Conservation (phyloP, 2,113 vertebrate genomes). For the Oplegnathus fasciatus region DNA sequence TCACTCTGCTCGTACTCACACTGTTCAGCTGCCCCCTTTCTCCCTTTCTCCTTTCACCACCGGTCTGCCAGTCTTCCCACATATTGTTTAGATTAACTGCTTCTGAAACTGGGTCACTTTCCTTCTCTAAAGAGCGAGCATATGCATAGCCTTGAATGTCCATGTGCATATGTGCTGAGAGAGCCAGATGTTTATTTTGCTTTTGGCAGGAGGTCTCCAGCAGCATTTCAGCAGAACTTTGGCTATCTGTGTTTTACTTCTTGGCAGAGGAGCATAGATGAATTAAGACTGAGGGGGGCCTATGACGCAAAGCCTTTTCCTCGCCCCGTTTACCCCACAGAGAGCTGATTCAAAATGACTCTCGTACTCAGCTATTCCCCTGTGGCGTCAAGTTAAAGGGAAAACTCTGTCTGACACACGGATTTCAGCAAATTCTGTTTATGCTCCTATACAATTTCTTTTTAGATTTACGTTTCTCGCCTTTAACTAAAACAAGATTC, state of each 20-base stretch:
- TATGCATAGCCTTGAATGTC: conserved; percentile 7
- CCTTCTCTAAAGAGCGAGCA: conserved; percentile 10
- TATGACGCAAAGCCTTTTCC: conserved; percentile 4
- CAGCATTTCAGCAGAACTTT: conserved; percentile 59
- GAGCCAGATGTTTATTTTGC: conserved; percentile 61
- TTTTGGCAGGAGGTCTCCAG: conserved; percentile 47
- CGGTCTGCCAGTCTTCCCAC: conserved; percentile 6
- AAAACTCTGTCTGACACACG: background rate
- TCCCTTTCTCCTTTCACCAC: background rate
- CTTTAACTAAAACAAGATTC: background rate
- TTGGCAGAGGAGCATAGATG: conserved; percentile 32
- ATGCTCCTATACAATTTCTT: background rate
- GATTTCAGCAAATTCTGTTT: background rate
- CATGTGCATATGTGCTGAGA: conserved; percentile 9
- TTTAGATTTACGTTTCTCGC: background rate
- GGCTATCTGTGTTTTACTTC: conserved; percentile 54
- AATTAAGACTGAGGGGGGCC: conserved; percentile 20
- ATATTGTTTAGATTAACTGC: conserved; percentile 68
- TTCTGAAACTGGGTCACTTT: conserved; percentile 60
- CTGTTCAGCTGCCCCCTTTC: background rate
- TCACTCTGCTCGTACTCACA: background rate
- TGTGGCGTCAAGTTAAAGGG: background rate
- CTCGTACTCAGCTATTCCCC: conserved; percentile 11
- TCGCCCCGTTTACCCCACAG: conserved; percentile 31
- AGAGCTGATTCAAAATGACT: conserved; percentile 18